Evolutionary conservation across 1,140 invertebrate genomes (phyloP).

Genomic region (Macrobrachium rosenbergii): DNA sequence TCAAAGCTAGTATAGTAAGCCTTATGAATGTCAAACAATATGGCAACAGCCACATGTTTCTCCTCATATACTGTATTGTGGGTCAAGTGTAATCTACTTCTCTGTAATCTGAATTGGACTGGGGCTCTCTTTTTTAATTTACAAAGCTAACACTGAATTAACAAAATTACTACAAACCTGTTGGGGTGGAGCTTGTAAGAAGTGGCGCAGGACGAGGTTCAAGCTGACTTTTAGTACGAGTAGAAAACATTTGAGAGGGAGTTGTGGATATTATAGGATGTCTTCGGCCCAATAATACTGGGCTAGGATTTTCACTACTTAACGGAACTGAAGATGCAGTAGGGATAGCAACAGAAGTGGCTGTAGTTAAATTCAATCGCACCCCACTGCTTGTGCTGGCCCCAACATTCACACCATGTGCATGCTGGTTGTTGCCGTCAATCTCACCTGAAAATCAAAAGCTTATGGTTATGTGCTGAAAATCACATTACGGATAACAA

Average conservation of each 20-base stretch:
- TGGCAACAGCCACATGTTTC: too few relatives aligned
- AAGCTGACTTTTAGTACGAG: conserved; percentile 46
- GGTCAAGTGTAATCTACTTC: too few relatives aligned
- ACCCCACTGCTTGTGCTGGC: conserved; percentile 51
- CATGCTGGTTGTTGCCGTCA: conserved; percentile 33
- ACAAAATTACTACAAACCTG: conserved; percentile 6
- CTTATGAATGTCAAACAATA: too few relatives aligned
- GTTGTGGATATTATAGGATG: conserved; percentile 45
- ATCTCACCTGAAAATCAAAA: conserved; percentile 30
- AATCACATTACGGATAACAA: neutral
- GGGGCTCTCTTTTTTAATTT: too few relatives aligned
- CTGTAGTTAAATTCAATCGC: conserved; percentile 31
- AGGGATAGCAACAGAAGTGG: conserved; percentile 27
- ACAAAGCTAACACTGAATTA: too few relatives aligned
- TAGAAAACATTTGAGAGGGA: conserved; percentile 41
- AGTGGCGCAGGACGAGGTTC: conserved; percentile 42
- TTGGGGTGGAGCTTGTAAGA: conserved; percentile 39
- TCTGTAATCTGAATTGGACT: too few relatives aligned
- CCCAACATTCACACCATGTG: conserved; percentile 48
- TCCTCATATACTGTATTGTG: too few relatives aligned
- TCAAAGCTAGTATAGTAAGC: too few relatives aligned
- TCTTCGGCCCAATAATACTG: conserved; percentile 22
- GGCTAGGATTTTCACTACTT: conserved; percentile 26
- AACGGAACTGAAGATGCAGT: conserved; percentile 30
- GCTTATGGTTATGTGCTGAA: too few relatives aligned